phyloP scores from a whole-genome alignment of 2,797 vertebrate species.

The Spheniscus humboldti region DNA sequence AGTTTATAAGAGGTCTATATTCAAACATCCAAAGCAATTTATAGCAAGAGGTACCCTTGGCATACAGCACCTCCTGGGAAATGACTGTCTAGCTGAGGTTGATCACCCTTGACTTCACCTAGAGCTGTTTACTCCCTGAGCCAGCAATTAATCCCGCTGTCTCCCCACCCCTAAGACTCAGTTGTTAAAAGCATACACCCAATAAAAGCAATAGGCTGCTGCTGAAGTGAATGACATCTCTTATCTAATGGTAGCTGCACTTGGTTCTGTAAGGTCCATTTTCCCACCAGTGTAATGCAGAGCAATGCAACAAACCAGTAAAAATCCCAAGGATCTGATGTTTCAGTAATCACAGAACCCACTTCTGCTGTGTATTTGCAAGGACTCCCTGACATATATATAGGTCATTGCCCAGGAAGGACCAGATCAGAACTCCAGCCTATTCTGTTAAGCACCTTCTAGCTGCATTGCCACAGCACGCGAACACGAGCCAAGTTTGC shows the following conservation, averaged over 20 bases:
- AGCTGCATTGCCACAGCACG: fast-evolving
- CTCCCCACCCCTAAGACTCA: fast-evolving
- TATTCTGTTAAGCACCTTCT: neutral
- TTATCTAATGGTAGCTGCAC: fast-evolving
- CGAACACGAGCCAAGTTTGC: fast-evolving
- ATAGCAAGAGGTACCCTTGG: conserved; percentile 15
- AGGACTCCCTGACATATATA: fast-evolving
- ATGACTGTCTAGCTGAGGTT: conserved; percentile 7
- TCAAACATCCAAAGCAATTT: conserved; percentile 48
- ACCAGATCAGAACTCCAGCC: neutral
- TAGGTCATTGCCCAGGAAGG: neutral
- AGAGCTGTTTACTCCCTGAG: neutral
- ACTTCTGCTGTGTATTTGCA: neutral
- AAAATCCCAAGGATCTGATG: neutral
- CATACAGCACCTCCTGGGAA: conserved; percentile 12
- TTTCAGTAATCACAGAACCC: neutral
- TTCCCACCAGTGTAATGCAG: neutral
- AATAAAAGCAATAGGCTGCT: neutral
- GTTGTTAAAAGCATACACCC: fast-evolving
- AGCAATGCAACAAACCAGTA: neutral
- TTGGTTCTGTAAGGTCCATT: fast-evolving
- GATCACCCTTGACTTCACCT: conserved; percentile 56
- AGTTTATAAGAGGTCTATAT: conserved; percentile 9
- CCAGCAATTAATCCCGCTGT: neutral
- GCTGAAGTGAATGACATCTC: neutral